Evolutionary conservation across 2,888 invertebrate species (phyloP).

Genomic region (Tryphoninae sp.): DNA sequence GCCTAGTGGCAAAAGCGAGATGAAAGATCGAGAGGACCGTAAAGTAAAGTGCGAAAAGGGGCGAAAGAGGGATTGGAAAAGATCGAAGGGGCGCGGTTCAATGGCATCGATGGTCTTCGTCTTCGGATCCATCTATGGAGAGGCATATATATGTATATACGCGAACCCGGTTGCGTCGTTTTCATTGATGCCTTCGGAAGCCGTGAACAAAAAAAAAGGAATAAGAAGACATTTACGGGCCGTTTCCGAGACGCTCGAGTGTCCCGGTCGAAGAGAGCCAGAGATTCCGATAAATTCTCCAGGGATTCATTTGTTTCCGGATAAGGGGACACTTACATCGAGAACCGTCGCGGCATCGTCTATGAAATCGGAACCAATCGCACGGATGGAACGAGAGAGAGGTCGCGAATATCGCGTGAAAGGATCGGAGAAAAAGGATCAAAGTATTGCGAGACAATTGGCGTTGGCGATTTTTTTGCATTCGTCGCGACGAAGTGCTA

Average conservation of each 20-base stretch:
- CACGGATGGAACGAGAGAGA: conserved; percentile 31
- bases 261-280: conserved; percentile 38
- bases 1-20: conserved; percentile 26
- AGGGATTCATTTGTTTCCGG: conserved; percentile 62
- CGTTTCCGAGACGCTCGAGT: conserved; percentile 39
- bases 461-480: neutral
- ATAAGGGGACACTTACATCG: conserved; percentile 58
- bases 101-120: conserved; percentile 54
- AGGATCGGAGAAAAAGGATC: conserved; percentile 32
- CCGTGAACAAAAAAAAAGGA: conserved; percentile 39
- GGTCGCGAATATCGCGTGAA: conserved; percentile 6
- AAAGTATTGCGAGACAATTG: conserved; percentile 44
- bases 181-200: conserved; percentile 20
- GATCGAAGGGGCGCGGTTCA: conserved; percentile 60
- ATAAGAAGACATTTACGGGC: conserved; percentile 50
- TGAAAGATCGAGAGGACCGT: conserved; percentile 56
- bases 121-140: conserved; percentile 39
- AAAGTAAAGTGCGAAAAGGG: conserved; percentile 45
- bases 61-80: conserved; percentile 48
- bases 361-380: conserved; percentile 58
- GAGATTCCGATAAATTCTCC: conserved; percentile 64
- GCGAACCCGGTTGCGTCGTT: conserved; percentile 31
- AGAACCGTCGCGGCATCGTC: conserved; percentile 34
- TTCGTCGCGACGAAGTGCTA: neutral
- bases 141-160: conserved; percentile 38